Evolutionary conservation across 2,888 invertebrate genomes (phyloP), one percentile per base, ranked within the genome.

Genomic region (Lasioglossum villosulum): DNA sequence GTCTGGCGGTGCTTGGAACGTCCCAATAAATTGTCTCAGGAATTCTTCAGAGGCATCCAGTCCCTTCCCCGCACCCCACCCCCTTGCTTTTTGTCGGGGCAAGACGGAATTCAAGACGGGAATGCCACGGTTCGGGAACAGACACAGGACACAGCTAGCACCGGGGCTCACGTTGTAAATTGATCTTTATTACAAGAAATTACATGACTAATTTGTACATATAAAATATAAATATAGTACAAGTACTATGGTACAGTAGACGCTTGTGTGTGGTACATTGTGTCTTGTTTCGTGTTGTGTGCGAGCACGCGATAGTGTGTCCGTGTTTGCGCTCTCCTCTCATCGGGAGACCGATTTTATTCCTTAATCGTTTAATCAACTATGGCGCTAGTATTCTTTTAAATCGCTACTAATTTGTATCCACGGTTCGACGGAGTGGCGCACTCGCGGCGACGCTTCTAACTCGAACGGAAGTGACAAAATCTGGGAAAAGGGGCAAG

Each of bases 211-310:
- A 93, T 95, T 94, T 95, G 94, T 95, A 95, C 95, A 95, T 95
- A 95, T 93, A 94, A 95, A 95, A 95, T 95, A 95, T 95, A 94
- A 93, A 94, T 95, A 95, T 95, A 91, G 91, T 95, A 95, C 95
- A 95, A 94, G 92, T 93, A 93, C 92, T 94, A 94, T 94, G 89
- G 91, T 95, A 95, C 94, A 95, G 92, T 84, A 94, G 93, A 93
- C 90, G 91, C 91, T 84, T 87, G 88, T 88, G 75, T 84, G 52
- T 48, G 74, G 73, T 83, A 68, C 42, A 63, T 82, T 72, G 23
- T 52, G 52, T 48, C 34, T 45, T 68, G n/a, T 76, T 48, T 37
- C 10, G 42, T 70, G 75, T 80, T 70, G 70, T 70, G 74, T 81
- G 70, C 27, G 79, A 8, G 34, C 70, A 45, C 56, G 52, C 48